Base-by-base conservation (phyloP, 2,113 vertebrate genomes). In the Toxostoma redivivum region DNA sequence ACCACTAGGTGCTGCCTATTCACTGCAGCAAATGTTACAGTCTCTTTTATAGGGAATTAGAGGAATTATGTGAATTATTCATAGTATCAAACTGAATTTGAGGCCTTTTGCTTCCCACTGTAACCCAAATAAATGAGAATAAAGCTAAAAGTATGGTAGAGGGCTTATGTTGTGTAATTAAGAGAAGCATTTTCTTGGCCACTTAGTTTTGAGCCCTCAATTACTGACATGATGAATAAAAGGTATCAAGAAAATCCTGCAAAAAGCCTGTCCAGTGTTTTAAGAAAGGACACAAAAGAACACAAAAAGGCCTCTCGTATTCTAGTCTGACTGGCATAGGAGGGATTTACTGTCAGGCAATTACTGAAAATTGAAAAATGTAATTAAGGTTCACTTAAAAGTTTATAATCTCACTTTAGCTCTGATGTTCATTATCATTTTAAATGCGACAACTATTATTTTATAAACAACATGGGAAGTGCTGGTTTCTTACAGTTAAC, bases 1-100 rank as follows among this genome's bases (percentile, higher is more conserved):
- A 72, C 94, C 95, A 94, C 93, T 95, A 95, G 93, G 66, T 95
- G 90, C 74, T 95, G 90, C 93, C 30, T 96, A 4, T 88, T 93
- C 64, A 81, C 88, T 83, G 42, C 42, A 80, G 54, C 44, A 88
- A 72, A 77, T 12, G 16, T 47, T 73, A 11, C 20, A 25, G 6
- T 40, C 19, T 66, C 40, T 58, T 56, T 54, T 37, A 14, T 0
- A 71, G 60, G 12, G 28, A 62, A 24, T 28, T 64, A 20, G 37
- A 61, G 14, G 30, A 79, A 64, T 47, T 72, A 19, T 0, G 11
- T 81, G 28, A 85, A 50, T 90, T 88, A 88, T 80, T 92, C 66
- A 51, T 37, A 69, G 38, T 40, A 76, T 72, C 33, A 77, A 50
- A 50, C 62, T 37, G 62, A 78, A 82, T 77, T 73, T 72, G 28